Evolutionary conservation across 2,113 vertebrate genomes (phyloP), one percentile per base, ranked within the genome.

Genomic region (Anarrhichthys ocellatus): DNA sequence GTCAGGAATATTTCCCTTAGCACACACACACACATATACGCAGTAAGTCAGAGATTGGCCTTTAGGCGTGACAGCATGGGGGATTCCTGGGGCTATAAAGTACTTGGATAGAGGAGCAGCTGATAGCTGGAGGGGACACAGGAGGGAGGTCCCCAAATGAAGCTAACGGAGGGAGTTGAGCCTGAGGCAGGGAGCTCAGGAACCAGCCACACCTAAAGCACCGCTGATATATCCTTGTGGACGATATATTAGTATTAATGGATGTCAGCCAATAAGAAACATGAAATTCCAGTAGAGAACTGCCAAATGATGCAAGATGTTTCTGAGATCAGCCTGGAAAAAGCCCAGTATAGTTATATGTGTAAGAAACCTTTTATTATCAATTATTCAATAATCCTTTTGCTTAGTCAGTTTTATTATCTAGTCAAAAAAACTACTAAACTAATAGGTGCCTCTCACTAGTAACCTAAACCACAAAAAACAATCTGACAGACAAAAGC

Each of bases 111-210:
- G 63, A 86, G 83, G 78, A 84, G 79, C 87, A 85, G 86, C 50
- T 89, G 87, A 89, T 81, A 90, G 87, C 68, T 65, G 78, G 50
- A 73, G 81, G 56, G n/a, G 67, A 74, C 56, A 38, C 82, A 75
- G 72, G 69, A 78, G 78, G 73, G 73, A 32, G 72, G 75, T 68
- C 29, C n/a, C 20, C 67, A 70, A 73, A 38, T 34, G 50, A 80
- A 72, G 67, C 54, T 61, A 80, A 34, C 2, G 5, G 17, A 62
- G 24, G 38, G 59, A 76, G 52, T 54, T 24, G 63, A 83, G 78
- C 64, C 14, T 22, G 18, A 62, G 46, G 75, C 72, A 72, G 38
- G 20, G 20, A 75, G 56, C 38, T 65, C n/a, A 54, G 6, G 18
- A 66, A 65, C 34, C 32, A 63, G 54, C 15, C 61, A 59, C 36